Conservation (phyloP, 2,797 vertebrate species). For the Phyllotis vaccarum region DNA sequence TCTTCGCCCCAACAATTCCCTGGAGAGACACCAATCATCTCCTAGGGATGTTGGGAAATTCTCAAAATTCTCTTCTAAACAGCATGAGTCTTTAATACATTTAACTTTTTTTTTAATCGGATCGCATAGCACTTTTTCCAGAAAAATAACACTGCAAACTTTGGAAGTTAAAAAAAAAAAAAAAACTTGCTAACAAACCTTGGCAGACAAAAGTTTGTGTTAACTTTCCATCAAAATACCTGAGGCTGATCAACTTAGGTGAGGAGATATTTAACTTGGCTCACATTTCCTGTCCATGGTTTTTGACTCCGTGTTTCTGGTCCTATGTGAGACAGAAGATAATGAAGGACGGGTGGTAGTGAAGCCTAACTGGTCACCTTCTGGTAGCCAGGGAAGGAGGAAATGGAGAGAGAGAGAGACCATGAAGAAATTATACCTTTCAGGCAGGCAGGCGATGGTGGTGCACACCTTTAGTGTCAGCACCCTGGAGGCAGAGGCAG, state of each 20-base stretch:
- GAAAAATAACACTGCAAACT: neutral
- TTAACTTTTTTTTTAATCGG: conserved; percentile 58
- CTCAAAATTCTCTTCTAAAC: conserved; percentile 73
- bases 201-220: neutral
- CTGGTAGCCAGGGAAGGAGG: neutral
- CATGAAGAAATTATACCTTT: neutral
- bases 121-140: conserved; percentile 20
- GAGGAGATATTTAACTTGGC: too few species aligned
- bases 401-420: neutral
- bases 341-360: neutral
- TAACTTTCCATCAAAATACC: neutral
- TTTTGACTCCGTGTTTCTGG: neutral
- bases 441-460: rapidly evolving
- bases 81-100: conserved; percentile 78
- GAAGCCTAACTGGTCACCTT: neutral
- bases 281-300: neutral
- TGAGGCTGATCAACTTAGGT: neutral
- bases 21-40: conserved; percentile 81
- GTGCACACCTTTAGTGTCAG: neutral
- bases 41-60: conserved; percentile 74
- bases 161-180: neutral
- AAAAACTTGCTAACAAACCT: neutral
- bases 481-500: neutral
- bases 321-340: neutral
- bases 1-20: conserved; percentile 45